Evolutionary conservation across 1,140 invertebrate species (phyloP).

Genomic region (Batillaria attramentaria): DNA sequence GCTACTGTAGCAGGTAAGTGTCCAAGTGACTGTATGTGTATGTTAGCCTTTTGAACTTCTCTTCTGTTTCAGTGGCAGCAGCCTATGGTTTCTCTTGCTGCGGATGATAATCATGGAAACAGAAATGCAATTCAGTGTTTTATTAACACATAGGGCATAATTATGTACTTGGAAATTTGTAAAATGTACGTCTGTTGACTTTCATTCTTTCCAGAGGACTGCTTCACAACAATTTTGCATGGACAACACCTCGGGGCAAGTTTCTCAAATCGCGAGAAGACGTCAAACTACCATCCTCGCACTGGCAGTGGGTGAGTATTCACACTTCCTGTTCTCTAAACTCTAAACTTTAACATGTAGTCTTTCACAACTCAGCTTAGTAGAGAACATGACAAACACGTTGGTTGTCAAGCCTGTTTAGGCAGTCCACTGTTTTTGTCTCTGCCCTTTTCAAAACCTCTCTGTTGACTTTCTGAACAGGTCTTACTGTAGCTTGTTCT

Average conservation of each 20-base stretch:
- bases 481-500: not conserved
- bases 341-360: not conserved
- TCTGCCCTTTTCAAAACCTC: not conserved
- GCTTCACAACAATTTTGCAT: constrained; percentile 39
- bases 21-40: no score
- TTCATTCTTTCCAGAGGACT: constrained; percentile 29
- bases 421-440: not conserved
- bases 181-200: no score
- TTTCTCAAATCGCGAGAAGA: constrained; percentile 77
- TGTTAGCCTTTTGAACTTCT: not conserved
- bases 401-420: no score
- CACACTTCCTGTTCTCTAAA: not conserved
- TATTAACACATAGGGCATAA: not conserved
- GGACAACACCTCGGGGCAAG: constrained; percentile 32
- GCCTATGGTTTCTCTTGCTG: no score
- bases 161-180: not conserved
- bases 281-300: constrained; percentile 86
- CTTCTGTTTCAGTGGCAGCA: not conserved
- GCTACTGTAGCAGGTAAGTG: constrained; percentile 84
- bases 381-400: no score
- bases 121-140: no score
- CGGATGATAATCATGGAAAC: no score
- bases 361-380: not conserved
- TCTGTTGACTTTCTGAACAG: not conserved
- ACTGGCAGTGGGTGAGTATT: constrained; percentile 87